These are phyloP conservation scores for human DNA, from an alignment of 2,113 vertebrate species.

Conservation along the genomic window GRCh38 chr3:81266001-81266500, in stretches of 20 bases:
- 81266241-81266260: background rate
- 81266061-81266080: background rate
- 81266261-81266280: background rate
- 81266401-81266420: background rate
- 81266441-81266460: background rate
- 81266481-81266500: background rate
- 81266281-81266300: background rate
- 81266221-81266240: slow-evolving; percentile 29
- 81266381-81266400: background rate
- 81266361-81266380: background rate
- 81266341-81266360: background rate
- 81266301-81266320: background rate
- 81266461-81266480: background rate
- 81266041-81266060: background rate
- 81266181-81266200: background rate
- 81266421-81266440: background rate
- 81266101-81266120: slow-evolving; percentile 19
- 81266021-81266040: background rate
- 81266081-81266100: slow-evolving; percentile 37
- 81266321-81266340: background rate
- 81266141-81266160: slow-evolving; percentile 22
- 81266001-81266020: background rate
- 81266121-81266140: background rate
- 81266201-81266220: background rate
- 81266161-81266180: background rate